phyloP scores from a whole-genome alignment of 1,140 invertebrate genomes.

The Dryas iulia region DNA sequence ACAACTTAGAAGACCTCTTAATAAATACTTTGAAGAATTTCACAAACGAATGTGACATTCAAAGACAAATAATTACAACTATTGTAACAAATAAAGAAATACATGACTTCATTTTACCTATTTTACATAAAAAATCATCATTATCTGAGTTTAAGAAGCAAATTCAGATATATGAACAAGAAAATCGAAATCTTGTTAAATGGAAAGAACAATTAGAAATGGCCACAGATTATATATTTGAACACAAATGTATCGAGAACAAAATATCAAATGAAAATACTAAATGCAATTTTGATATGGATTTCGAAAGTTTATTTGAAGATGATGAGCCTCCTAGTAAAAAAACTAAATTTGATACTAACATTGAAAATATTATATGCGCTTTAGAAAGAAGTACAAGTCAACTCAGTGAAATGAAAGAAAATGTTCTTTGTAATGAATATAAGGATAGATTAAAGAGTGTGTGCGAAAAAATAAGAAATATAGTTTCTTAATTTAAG shows the following conservation, averaged over 20 bases:
- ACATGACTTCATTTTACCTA: conserved; percentile 30
- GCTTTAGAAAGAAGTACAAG: conserved; percentile 45
- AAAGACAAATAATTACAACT: conserved; percentile 17
- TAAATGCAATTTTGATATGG: conserved; percentile 52
- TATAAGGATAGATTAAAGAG: conserved; percentile 43
- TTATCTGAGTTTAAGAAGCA: conserved; percentile 8
- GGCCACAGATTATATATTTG: conserved; percentile 24
- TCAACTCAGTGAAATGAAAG: conserved; percentile 41
- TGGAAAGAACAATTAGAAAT: conserved; percentile 28
- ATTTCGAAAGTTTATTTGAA: conserved; percentile 53
- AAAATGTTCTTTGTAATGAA: conserved; percentile 37
- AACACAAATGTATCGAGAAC: conserved; percentile 48
- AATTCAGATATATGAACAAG: conserved; percentile 14
- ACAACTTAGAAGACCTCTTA: conserved; percentile 4
- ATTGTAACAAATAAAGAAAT: conserved; percentile 29
- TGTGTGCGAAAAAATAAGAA: conserved; percentile 49
- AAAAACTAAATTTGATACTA: conserved; percentile 47
- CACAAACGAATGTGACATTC: not conserved
- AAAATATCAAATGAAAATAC: conserved; percentile 23
- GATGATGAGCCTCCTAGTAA: conserved; percentile 53
- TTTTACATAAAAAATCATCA: conserved; percentile 26
- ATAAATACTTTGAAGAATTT: conserved; percentile 3
- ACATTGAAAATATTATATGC: conserved; percentile 42
- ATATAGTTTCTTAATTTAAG: conserved; percentile 44
- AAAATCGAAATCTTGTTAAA: not conserved